Evolutionary conservation across 2,888 invertebrate species (phyloP).

Genomic region (Eristalinus aeneus): DNA sequence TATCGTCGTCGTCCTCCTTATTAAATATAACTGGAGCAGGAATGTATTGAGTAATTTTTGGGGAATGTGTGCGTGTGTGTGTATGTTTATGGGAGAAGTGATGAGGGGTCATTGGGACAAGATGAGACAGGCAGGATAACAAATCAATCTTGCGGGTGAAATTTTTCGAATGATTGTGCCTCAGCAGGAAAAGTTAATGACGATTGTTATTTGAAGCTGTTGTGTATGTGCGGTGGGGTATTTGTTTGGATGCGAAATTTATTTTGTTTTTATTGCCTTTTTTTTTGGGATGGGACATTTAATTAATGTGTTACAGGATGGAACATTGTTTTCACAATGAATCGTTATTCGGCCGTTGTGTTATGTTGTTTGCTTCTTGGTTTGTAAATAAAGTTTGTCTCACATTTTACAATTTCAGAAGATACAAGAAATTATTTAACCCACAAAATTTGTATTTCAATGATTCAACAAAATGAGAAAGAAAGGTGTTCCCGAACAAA

Average conservation of each 20-base stretch:
- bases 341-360: neutral
- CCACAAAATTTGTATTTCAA: neutral
- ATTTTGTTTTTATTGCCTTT: neutral
- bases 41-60: slow-evolving; percentile 54
- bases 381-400: too few relatives aligned
- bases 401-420: too few relatives aligned
- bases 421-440: too few relatives aligned
- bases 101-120: neutral
- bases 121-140: slow-evolving; percentile 57
- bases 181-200: slow-evolving; percentile 54
- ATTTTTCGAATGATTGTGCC: slow-evolving; percentile 63
- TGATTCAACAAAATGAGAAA: neutral
- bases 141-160: slow-evolving; percentile 64
- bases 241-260: neutral
- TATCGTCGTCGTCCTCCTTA: slow-evolving; percentile 36
- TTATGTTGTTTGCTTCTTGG: neutral
- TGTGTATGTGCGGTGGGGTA: slow-evolving; percentile 3
- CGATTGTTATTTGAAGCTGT: slow-evolving; percentile 67
- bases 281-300: neutral
- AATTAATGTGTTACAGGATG: neutral
- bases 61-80: slow-evolving; percentile 35
- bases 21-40: slow-evolving; percentile 61
- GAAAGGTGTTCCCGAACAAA: neutral
- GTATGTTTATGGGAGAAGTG: neutral
- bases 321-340: neutral